Conservation (phyloP, 2,797 vertebrate genomes). For the Myoxocephalus aenaeus region DNA sequence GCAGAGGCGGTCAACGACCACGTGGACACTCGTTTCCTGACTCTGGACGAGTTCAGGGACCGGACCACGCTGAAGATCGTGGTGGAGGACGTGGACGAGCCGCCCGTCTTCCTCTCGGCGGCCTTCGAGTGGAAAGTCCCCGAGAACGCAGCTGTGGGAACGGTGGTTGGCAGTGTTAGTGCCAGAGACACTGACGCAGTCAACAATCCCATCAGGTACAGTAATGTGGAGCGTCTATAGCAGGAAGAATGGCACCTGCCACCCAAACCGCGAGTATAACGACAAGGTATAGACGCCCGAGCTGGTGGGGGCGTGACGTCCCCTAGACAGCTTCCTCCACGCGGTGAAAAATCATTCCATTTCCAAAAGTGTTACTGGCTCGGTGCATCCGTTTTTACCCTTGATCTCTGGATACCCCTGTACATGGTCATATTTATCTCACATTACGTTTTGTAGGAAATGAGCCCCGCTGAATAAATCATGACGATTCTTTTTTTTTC, state of each 20-base stretch:
- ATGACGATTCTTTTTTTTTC: conserved; percentile 63
- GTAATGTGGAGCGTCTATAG: conserved; percentile 65
- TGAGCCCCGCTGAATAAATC: conserved; percentile 86
- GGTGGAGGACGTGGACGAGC: conserved; percentile 92
- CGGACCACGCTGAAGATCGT: conserved; percentile 87
- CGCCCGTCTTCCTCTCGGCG: conserved; percentile 86
- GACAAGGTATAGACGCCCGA: conserved; percentile 47
- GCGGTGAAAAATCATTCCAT: conserved; percentile 80
- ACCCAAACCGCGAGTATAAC: conserved; percentile 56
- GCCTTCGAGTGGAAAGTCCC: conserved; percentile 87
- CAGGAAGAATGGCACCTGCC: conserved; percentile 68
- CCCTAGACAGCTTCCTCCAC: conserved; percentile 64
- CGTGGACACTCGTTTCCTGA: conserved; percentile 82
- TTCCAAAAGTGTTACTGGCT: conserved; percentile 75
- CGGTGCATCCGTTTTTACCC: conserved; percentile 78
- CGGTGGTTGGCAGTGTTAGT: conserved; percentile 84
- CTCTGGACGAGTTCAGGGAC: conserved; percentile 83
- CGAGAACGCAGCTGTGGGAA: conserved; percentile 84
- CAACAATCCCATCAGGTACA: conserved; percentile 85
- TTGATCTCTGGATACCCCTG: conserved; percentile 80
- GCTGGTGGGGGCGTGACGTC: conserved; percentile 47
- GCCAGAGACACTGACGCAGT: conserved; percentile 89
- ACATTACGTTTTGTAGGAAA: conserved; percentile 83
- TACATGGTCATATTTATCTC: conserved; percentile 84
- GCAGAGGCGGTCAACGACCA: conserved; percentile 88